Conservation (phyloP, 2,888 invertebrate genomes). For the Eumacrocentrus americanus region DNA sequence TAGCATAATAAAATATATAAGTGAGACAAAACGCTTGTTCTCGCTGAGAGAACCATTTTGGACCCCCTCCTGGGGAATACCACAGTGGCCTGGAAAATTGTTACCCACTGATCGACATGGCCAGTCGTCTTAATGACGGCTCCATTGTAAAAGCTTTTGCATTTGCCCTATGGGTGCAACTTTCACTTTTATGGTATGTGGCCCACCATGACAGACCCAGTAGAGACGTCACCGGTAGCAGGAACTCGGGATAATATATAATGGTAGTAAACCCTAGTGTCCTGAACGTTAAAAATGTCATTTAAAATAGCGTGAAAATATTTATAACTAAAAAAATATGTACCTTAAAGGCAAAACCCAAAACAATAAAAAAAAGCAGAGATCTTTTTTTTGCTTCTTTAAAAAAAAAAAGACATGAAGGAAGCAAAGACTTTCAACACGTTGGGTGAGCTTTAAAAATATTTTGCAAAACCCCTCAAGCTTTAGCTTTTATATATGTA, state of each 20-base stretch:
- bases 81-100: slow-evolving; percentile 14
- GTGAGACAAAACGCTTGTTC: no score
- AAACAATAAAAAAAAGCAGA: no score
- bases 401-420: no score
- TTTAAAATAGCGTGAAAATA: neutral
- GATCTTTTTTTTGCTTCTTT: no score
- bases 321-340: neutral
- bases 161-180: slow-evolving; percentile 8
- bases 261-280: neutral
- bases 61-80: slow-evolving; percentile 11
- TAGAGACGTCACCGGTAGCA: neutral
- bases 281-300: neutral
- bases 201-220: neutral
- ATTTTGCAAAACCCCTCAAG: no score
- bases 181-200: slow-evolving; percentile 27
- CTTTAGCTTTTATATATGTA: no score
- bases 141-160: slow-evolving; percentile 23
- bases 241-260: neutral
- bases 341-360: no score
- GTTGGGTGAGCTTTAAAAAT: no score
- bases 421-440: no score
- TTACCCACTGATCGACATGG: slow-evolving; percentile 16
- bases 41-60: no score
- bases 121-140: slow-evolving; percentile 11
- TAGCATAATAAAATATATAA: no score